Base-by-base conservation (phyloP, 2,113 vertebrate species). In the Psittacara wagleri region DNA sequence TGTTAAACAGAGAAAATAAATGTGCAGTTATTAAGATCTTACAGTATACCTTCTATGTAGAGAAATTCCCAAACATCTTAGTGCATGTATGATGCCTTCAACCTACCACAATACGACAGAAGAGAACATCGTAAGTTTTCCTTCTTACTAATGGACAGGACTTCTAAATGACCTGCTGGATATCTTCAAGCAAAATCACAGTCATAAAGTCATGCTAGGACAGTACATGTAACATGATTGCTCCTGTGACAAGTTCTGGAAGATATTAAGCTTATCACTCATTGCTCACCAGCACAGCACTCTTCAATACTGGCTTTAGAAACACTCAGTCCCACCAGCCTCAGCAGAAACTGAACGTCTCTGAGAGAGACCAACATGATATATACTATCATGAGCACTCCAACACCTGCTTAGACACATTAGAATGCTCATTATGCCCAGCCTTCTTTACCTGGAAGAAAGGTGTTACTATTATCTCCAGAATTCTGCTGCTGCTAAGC, bases 1-100 rank as follows among this genome's bases (percentile, higher is more conserved):
- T 98, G 86, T 31, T 29, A 90, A 94, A 63, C 5, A 88, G 41
- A 93, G 39, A 92, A 90, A 94, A 89, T 0, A 83, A 14, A 59
- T 3, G 3, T 3, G 2, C 31, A 23, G 9, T 55, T 63, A 85
- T 33, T 72, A 80, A 88, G 41, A 81, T 24, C 17, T 59, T 31
- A 49, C 80, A 43, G 62, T 28, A 11, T 2, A 78, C 2, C 2
- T 81, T 67, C 23, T 28, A 9, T 3, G 44, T 3, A 43, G 51
- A 75, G 39, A 82, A 84, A 55, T 24, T 69, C 14, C 17, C 37
- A 57, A 59, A 41, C 5, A 33, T 24, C 23, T 51, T 19, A 27
- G 4, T 11, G 41, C 22, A 35, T 3, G 10, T 25, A 18, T 19
- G 44, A 57, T 33, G 39, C 49, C 46, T 73, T 62, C 51, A 33